A percentile compares a stretch with the other conserved stretches of the same genome.
These are phyloP conservation scores for Yasuhikotakia modesta DNA, from an alignment of 2,797 vertebrate species.

Conservation along the genomic window DNA sequence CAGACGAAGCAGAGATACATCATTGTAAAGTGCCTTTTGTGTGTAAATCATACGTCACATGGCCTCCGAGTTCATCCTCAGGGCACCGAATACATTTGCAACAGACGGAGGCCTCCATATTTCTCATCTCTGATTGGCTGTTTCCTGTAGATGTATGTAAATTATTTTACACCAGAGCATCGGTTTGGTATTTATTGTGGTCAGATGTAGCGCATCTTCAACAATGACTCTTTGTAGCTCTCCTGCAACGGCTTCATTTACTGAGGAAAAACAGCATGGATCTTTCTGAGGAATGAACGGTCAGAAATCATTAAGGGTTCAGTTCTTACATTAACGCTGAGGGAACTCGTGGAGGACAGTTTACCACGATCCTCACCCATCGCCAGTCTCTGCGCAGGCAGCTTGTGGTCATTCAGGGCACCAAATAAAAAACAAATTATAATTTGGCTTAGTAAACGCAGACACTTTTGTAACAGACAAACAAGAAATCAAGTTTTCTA, in stretches of 20 bases:
- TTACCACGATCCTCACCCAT: background rate
- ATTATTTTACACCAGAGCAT: constrained; percentile 74
- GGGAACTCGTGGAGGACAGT: background rate
- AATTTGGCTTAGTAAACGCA: no score
- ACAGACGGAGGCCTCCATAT: constrained; percentile 73
- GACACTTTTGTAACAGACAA: no score
- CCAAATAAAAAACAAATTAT: background rate
- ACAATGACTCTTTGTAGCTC: constrained; percentile 42
- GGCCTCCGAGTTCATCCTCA: constrained; percentile 81
- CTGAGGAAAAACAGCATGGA: constrained; percentile 46
- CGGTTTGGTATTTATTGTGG: constrained; percentile 70
- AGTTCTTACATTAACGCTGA: constrained; percentile 11
- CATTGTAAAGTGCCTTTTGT: constrained; percentile 80
- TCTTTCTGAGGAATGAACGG: constrained; percentile 46
- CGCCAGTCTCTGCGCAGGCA: background rate
- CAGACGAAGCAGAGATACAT: constrained; percentile 76
- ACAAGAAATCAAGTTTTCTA: no score
- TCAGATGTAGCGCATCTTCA: constrained; percentile 61
- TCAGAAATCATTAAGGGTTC: constrained; percentile 32
- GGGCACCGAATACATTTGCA: constrained; percentile 81
- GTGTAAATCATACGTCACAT: constrained; percentile 84
- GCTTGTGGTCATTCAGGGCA: background rate
- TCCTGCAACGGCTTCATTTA: constrained; percentile 40
- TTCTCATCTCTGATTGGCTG: constrained; percentile 76
- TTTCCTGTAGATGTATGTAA: constrained; percentile 75